phyloP scores from a whole-genome alignment of 2,888 invertebrate species.

The Lithophane socia region DNA sequence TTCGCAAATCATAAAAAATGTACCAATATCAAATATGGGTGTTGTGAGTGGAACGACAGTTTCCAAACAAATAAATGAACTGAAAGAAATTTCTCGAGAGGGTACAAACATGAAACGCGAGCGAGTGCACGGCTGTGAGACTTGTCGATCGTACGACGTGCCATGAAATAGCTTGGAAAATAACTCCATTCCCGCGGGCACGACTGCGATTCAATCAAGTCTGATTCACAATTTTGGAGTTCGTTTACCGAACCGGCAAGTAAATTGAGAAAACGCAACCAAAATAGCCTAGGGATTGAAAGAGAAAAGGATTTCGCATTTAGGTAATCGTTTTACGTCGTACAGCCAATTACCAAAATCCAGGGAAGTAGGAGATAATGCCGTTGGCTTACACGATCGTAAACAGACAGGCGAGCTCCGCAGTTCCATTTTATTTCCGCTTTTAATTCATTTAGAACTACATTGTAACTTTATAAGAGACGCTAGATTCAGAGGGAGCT shows the following conservation, averaged over 20 bases:
- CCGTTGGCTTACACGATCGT: conserved; percentile 52
- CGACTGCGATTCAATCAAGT: conserved; percentile 88
- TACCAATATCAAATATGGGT: conserved; percentile 74
- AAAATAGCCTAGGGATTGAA: conserved; percentile 78
- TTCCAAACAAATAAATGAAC: conserved; percentile 87
- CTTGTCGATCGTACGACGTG: conserved; percentile 78
- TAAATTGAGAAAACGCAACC: conserved; percentile 80
- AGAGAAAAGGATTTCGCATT: conserved; percentile 72
- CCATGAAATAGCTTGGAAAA: conserved; percentile 89
- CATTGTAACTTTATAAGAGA: conserved; percentile 51
- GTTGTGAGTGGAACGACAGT: conserved; percentile 81
- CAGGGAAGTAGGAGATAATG: conserved; percentile 64
- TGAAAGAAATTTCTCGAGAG: conserved; percentile 87
- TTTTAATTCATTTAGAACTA: conserved; percentile 60
- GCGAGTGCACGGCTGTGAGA: conserved; percentile 74
- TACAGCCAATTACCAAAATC: conserved; percentile 73
- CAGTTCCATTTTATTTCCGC: conserved; percentile 42
- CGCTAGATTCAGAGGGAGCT: conserved; percentile 46
- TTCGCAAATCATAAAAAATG: conserved; percentile 75
- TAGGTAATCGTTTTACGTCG: conserved; percentile 76
- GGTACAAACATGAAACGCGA: conserved; percentile 81
- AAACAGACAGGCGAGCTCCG: conserved; percentile 41
- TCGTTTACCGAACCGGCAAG: conserved; percentile 85
- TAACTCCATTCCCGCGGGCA: conserved; percentile 87
- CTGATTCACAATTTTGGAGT: conserved; percentile 89